Evolutionary conservation across 2,888 invertebrate genomes (phyloP).

Genomic region (Microctonus hyperodae): DNA sequence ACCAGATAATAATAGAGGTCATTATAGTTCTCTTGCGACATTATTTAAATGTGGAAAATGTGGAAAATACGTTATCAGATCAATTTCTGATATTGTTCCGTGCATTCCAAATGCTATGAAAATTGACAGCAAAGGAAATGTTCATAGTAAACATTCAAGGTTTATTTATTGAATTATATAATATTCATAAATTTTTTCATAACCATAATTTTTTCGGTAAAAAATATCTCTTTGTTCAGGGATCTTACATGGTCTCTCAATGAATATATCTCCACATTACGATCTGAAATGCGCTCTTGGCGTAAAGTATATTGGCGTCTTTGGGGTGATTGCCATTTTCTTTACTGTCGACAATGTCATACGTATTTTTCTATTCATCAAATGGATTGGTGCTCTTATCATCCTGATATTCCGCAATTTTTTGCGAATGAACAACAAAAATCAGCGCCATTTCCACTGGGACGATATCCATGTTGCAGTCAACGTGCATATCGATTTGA

Average conservation of each 20-base stretch:
- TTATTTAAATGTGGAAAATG: constrained; percentile 81
- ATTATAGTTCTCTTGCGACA: constrained; percentile 80
- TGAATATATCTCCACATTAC: constrained; percentile 78
- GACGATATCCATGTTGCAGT: constrained; percentile 86
- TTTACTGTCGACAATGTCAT: constrained; percentile 82
- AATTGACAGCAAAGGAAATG: constrained; percentile 76
- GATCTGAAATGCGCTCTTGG: constrained; percentile 85
- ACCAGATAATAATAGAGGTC: constrained; percentile 79
- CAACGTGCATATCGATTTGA: constrained; percentile 85
- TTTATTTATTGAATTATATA: constrained; percentile 47
- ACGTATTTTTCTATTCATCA: constrained; percentile 78
- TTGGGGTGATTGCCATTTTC: constrained; percentile 90
- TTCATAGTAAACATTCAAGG: constrained; percentile 76
- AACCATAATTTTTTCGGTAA: too few species aligned
- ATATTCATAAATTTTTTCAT: background rate
- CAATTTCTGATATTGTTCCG: constrained; percentile 75
- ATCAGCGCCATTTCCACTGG: constrained; percentile 73
- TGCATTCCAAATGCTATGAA: constrained; percentile 77
- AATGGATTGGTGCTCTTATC: constrained; percentile 84
- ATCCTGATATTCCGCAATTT: constrained; percentile 80
- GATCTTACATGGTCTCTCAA: constrained; percentile 84
- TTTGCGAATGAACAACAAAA: constrained; percentile 74
- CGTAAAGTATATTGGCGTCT: constrained; percentile 91
- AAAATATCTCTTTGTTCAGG: constrained; percentile 64
- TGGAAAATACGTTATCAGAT: constrained; percentile 75